Evolutionary conservation across 2,888 invertebrate genomes (phyloP), one percentile per base, ranked within the genome.

Genomic region (Crepidodera aurea): DNA sequence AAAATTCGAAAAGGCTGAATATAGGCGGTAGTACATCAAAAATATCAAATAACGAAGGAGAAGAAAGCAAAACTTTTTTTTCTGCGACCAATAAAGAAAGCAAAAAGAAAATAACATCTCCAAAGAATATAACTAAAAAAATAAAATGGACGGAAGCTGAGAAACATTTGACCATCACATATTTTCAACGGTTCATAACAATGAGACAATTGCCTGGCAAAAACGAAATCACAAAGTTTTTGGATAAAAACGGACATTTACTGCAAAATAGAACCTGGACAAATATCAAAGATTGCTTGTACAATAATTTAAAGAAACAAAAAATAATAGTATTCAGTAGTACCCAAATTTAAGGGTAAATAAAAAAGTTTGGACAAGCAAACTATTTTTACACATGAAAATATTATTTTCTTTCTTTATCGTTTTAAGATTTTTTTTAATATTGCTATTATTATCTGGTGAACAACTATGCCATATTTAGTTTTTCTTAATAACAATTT

Each of bases 201-300:
- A 6, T 40, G 16, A 18, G 10, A 19, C 4, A 40, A 3, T 5
- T 40, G 4, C 40, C 40, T 12, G 6, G 7, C 1, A 25, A 51
- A 29, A 22, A 10, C 51, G 34, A 51, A 29, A 48, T 18, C 4
- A 18, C 3, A 4, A 51, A 12, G 10, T 19, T 18, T 22, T 46
- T 50, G 32, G 18, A 67, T 67, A 10, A 10, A 29, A 10, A 29
- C 5, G 29, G 29, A 29, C 5, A 29, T 10, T 10, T 29, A 10
- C 29, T 29, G 5, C 10, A 4, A 8, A 8, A 29, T 29, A 29
- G 29, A 29, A 4, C 29, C 10, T 29, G 29, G 29, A 29, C 7
- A 10, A 29, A 29, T 29, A 29, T 29, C 8, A 29, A 29, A 29
- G 29, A 29, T 10, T 29, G 10, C 8, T 8, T 29, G 5, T 10